Percentiles rank a stretch among this genome's conserved stretches.
Evolutionary conservation across 2,888 invertebrate species (phyloP).

Genomic region (Altica lythri): DNA sequence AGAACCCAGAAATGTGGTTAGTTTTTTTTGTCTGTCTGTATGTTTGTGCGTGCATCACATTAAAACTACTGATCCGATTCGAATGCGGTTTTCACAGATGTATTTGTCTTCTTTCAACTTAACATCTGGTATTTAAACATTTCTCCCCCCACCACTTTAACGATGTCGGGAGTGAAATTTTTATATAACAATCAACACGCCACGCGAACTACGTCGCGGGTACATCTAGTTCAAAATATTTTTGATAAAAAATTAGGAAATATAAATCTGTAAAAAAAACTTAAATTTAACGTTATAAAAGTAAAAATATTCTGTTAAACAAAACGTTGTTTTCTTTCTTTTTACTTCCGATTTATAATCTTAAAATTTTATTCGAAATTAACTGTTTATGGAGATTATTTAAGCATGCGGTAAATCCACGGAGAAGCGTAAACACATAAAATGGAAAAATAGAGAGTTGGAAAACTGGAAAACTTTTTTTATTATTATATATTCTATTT

Average conservation of each 20-base stretch:
- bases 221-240: not conserved
- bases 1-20: too few relatives aligned
- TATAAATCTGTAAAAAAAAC: not conserved
- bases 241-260: not conserved
- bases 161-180: too few relatives aligned
- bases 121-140: too few relatives aligned
- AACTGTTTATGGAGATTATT: not conserved
- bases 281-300: not conserved
- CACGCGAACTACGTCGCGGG: not conserved
- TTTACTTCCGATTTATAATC: not conserved
- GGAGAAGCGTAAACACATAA: slow-evolving; percentile 19
- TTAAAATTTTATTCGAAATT: not conserved
- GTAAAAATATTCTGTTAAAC: too few relatives aligned
- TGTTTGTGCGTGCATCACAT: too few relatives aligned
- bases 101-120: too few relatives aligned
- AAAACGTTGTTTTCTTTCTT: not conserved
- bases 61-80: too few relatives aligned
- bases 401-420: not conserved
- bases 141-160: too few relatives aligned
- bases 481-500: slow-evolving; percentile 22
- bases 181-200: too few relatives aligned
- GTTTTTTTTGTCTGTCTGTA: too few relatives aligned
- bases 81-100: too few relatives aligned
- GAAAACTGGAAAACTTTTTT: slow-evolving; percentile 18
- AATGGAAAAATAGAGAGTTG: slow-evolving; percentile 14